These are phyloP conservation scores for Actinernus sp. DNA, from an alignment of 92 coral and sea anemone species.

Conservation along the genomic window DNA sequence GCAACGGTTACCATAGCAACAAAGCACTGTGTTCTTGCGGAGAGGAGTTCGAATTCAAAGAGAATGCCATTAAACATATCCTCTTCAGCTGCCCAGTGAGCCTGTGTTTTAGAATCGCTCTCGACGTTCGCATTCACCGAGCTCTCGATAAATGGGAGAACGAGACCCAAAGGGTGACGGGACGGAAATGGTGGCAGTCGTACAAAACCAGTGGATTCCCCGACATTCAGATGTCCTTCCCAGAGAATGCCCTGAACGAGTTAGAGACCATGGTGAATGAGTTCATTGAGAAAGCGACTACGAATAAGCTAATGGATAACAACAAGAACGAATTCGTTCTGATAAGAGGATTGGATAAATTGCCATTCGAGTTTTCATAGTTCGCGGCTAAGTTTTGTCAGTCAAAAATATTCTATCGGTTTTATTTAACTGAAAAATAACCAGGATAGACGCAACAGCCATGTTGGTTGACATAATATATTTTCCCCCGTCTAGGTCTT, in stretches of 20 bases:
- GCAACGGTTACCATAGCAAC: slow-evolving; percentile 17
- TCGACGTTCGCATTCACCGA: slow-evolving; percentile 36
- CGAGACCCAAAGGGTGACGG: slow-evolving; percentile 45
- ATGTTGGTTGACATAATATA: too few species aligned
- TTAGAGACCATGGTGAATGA: slow-evolving; percentile 20
- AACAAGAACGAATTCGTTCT: slow-evolving; percentile 30
- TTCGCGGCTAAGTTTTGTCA: too few species aligned
- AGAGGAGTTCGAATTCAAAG: slow-evolving; percentile 26
- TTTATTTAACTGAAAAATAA: too few species aligned
- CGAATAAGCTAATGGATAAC: slow-evolving; percentile 20
- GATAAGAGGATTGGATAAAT: slow-evolving; percentile 41
- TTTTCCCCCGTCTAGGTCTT: too few species aligned
- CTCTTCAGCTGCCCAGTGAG: slow-evolving; percentile 58
- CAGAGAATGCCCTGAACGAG: slow-evolving; percentile 41
- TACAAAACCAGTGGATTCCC: slow-evolving; percentile 65
- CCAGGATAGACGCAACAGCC: too few species aligned
- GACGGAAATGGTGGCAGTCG: slow-evolving; percentile 68
- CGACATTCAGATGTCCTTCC: slow-evolving; percentile 29
- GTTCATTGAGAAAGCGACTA: slow-evolving; percentile 26
- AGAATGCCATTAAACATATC: slow-evolving; percentile 49
- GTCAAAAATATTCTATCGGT: too few species aligned
- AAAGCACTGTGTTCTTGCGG: slow-evolving; percentile 63
- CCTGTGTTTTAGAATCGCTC: slow-evolving; percentile 50
- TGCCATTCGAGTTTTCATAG: too few species aligned
- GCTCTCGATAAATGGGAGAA: slow-evolving; percentile 46